Evolutionary conservation across 2,113 vertebrate species (phyloP).

Genomic region (Scalopus aquaticus): DNA sequence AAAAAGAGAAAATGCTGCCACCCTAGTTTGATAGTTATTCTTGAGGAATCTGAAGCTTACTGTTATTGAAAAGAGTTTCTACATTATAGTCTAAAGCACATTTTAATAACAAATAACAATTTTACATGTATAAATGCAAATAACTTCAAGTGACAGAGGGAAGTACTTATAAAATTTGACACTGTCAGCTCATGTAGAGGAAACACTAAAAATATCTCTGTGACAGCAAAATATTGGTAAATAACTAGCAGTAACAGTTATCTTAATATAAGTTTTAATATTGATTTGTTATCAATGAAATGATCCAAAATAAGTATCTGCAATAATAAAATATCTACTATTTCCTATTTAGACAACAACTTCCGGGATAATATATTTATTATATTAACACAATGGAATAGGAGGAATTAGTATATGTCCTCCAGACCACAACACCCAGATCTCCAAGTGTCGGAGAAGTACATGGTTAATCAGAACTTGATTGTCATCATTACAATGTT

Average conservation of each 20-base stretch:
- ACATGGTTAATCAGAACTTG: not conserved
- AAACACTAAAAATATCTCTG: slow-evolving; percentile 23
- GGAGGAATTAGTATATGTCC: not conserved
- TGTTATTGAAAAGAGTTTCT: not conserved
- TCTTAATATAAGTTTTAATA: not conserved
- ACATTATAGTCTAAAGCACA: not conserved
- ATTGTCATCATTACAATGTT: not conserved
- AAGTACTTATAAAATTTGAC: slow-evolving; percentile 15
- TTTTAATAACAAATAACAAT: slow-evolving; percentile 25
- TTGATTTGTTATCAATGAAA: not conserved
- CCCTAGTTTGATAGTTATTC: not conserved
- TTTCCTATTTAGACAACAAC: slow-evolving; percentile 33
- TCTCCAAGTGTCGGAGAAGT: not conserved
- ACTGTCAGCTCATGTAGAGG: not conserved
- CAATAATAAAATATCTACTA: not conserved
- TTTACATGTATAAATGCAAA: slow-evolving; percentile 33
- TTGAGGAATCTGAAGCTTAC: not conserved
- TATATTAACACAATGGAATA: slow-evolving; percentile 7
- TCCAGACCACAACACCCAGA: not conserved
- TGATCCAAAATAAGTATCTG: slow-evolving; percentile 35
- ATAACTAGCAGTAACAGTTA: slow-evolving; percentile 32
- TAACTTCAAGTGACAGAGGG: not conserved
- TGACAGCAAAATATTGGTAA: not conserved
- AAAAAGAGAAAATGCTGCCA: not conserved
- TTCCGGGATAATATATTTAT: not conserved